Percentiles rank a stretch among this genome's conserved stretches.
Conservation (phyloP, 2,797 vertebrate species). For the Pipistrellus kuhlii region DNA sequence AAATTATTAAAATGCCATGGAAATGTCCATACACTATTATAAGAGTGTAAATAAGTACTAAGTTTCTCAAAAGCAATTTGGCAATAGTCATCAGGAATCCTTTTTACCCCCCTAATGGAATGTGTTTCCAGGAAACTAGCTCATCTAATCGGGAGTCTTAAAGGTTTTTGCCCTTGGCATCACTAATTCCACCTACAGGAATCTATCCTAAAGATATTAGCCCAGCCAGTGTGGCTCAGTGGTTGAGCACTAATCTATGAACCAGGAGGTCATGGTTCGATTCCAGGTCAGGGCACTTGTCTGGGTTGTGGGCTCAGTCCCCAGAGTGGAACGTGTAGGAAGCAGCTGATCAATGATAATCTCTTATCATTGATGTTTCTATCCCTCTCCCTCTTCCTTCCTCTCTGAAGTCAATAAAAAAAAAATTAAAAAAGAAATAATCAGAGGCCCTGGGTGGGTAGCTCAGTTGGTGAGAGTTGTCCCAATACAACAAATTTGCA, state of each 20-base stretch:
- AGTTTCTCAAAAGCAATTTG: constrained; percentile 25
- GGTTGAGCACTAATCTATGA: too few species aligned
- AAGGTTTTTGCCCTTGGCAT: neutral
- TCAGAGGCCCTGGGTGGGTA: neutral
- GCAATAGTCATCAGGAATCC: neutral
- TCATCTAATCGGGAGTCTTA: neutral
- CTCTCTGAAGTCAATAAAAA: neutral
- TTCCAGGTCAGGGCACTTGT: too few species aligned
- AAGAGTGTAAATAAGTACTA: neutral
- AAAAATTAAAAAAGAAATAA: neutral
- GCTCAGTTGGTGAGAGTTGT: neutral
- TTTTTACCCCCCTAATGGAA: too few species aligned
- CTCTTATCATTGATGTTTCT: too few species aligned
- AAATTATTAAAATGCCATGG: neutral
- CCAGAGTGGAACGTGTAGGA: too few species aligned
- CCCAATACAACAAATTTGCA: neutral
- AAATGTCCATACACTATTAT: neutral
- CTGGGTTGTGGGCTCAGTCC: too few species aligned
- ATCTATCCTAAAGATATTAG: neutral
- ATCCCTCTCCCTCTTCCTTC: too few species aligned
- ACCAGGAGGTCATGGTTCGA: too few species aligned
- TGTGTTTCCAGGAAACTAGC: too few species aligned
- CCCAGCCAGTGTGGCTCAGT: too few species aligned
- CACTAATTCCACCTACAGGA: neutral
- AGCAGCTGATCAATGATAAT: too few species aligned